Percentiles rank a stretch among this genome's conserved stretches.
phyloP scores from a whole-genome alignment of 2,888 invertebrate genomes.

The Caenorhabditis sinica region DNA sequence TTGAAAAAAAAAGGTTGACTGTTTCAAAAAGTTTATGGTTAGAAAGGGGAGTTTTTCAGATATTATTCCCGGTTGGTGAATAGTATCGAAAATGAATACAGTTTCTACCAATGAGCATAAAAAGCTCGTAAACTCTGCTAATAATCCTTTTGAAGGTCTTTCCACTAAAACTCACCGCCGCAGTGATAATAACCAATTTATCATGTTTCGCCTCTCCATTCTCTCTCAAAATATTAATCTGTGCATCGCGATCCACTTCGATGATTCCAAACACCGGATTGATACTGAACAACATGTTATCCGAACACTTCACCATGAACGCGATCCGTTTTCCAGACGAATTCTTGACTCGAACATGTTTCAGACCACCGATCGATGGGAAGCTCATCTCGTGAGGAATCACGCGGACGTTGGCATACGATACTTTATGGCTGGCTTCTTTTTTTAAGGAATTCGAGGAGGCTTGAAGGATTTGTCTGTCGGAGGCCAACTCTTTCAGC shows the following conservation, averaged over 20 bases:
- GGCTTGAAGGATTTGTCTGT: neutral
- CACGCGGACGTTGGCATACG: conserved; percentile 56
- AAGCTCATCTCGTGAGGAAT: conserved; percentile 61
- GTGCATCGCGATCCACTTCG: conserved; percentile 40
- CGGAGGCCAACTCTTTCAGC: neutral
- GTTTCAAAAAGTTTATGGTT: too few species aligned
- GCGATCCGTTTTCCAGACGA: conserved; percentile 47
- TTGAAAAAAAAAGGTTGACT: too few species aligned
- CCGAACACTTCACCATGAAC: conserved; percentile 67
- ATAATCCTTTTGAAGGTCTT: too few species aligned
- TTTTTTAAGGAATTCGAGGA: too few species aligned
- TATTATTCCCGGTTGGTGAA: too few species aligned
- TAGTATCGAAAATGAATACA: too few species aligned
- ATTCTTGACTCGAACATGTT: conserved; percentile 52
- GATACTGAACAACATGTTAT: conserved; percentile 64
- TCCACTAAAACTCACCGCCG: conserved; percentile 14
- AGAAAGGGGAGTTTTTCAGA: too few species aligned
- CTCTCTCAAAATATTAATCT: conserved; percentile 60
- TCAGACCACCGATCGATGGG: conserved; percentile 58
- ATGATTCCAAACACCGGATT: conserved; percentile 63
- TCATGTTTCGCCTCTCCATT: conserved; percentile 60
- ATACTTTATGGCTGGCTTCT: conserved; percentile 1
- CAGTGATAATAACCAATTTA: conserved; percentile 60
- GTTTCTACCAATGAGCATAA: too few species aligned
- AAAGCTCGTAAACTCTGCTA: too few species aligned